Evolutionary conservation across 2,888 invertebrate species (phyloP), one percentile per base, ranked within the genome.

Genomic region (Siphlonurus alternatus): DNA sequence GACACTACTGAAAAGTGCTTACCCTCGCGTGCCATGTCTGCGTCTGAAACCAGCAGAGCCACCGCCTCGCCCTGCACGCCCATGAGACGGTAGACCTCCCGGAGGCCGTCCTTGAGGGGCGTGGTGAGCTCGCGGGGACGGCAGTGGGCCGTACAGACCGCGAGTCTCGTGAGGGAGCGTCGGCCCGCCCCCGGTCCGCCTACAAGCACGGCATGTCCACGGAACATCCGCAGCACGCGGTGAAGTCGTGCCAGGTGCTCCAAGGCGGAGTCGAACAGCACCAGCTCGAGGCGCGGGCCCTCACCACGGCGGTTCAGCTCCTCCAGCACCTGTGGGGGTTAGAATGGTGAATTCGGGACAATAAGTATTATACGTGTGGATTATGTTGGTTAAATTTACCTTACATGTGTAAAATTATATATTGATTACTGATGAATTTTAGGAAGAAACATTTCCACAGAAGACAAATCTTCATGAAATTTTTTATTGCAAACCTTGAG

Each of bases 101-200:
- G 38, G 7, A 38, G 38, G 38, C 7, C 38, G 38, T 10, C 5
- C 38, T 38, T 5, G 38, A 38, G 38, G 38, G 38, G 5, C 15
- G 38, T 38, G 7, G 38, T 38, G 5, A 54, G 23, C 2, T 54
- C 3, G 2, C 2, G 22, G 3, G 67, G 66, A 1, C 69, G 68
- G 2, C 56, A 56, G n/a, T 56, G 56, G 20, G 94, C 93, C 0
- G 94, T 87, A 71, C 88, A 93, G 0, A 92, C 81, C 0, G 93
- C 87, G 2, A 95, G 79, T 62, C 82, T 81, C 22, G 90, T 87
- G 23, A 94, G 80, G 67, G 86, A 85, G 71, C 88, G 86, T 76
- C 95, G 94, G 22, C 95, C 95, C 70, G 89, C 86, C 22, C 95
- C 94, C 1, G 92, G 93, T 1, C 92, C 89, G 10, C 95, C 95